Conservation (phyloP, 2,113 vertebrate genomes). For the Columba livia region DNA sequence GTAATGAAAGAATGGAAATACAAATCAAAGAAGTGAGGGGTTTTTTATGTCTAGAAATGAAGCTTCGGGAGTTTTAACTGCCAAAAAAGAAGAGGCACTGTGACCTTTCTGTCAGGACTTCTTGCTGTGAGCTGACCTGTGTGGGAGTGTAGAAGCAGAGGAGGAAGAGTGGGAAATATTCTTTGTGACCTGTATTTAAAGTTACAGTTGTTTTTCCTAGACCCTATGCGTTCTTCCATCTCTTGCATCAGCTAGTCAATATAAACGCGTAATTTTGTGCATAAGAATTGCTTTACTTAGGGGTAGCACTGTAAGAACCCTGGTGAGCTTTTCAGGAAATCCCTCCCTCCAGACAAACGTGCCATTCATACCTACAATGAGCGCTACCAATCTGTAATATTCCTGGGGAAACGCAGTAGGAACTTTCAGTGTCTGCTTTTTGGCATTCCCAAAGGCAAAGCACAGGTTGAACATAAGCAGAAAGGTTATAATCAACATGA, state of each 20-base stretch:
- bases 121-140: not conserved
- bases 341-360: not conserved
- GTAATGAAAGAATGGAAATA: not conserved
- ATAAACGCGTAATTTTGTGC: not conserved
- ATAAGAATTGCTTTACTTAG: not conserved
- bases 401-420: not conserved
- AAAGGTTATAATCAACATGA: not conserved
- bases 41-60: not conserved
- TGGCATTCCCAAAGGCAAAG: not conserved
- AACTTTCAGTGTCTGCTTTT: not conserved
- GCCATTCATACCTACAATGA: not conserved
- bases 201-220: fast-evolving
- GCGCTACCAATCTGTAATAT: not conserved
- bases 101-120: not conserved
- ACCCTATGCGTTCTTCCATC: not conserved
- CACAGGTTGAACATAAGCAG: not conserved
- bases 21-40: not conserved
- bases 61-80: not conserved
- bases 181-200: not conserved
- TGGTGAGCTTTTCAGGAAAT: not conserved
- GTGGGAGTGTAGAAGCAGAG: not conserved
- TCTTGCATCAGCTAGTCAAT: not conserved
- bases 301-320: not conserved
- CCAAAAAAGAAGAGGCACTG: not conserved
- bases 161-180: not conserved